These are phyloP conservation scores for Bombus waltoni DNA, from an alignment of 1,140 invertebrate genomes.

Conservation along the genomic window DNA sequence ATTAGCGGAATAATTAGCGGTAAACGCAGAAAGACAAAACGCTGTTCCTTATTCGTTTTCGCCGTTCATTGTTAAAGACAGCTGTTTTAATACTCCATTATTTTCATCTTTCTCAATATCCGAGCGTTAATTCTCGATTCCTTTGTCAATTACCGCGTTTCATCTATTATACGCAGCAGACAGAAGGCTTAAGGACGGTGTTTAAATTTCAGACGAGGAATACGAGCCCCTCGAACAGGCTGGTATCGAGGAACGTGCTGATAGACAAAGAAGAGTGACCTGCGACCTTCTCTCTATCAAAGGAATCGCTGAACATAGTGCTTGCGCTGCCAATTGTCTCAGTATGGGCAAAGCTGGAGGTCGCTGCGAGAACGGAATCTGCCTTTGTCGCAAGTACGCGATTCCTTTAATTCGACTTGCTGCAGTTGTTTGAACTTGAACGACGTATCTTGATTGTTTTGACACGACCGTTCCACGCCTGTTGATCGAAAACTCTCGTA, in stretches of 20 bases:
- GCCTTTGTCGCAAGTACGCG: slow-evolving; percentile 68
- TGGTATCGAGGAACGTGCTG: slow-evolving; percentile 44
- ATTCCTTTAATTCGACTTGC: background rate
- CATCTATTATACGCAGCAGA: background rate
- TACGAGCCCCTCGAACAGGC: background rate
- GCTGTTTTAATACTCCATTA: background rate
- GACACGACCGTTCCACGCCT: too few relatives aligned
- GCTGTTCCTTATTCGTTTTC: too few relatives aligned
- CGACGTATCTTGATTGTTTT: too few relatives aligned
- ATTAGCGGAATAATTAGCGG: too few relatives aligned
- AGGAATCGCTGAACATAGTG: slow-evolving; percentile 62
- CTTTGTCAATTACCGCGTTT: background rate
- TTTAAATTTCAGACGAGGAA: background rate
- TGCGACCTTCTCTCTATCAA: slow-evolving; percentile 70
- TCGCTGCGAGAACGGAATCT: slow-evolving; percentile 45
- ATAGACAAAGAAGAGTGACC: slow-evolving; percentile 67
- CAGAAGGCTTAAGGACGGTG: background rate
- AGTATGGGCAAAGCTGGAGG: slow-evolving; percentile 70
- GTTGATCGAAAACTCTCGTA: too few relatives aligned
- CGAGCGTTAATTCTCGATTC: background rate
- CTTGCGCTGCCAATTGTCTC: slow-evolving; percentile 74
- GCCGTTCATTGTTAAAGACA: background rate
- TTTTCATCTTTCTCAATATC: background rate
- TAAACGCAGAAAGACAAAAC: too few relatives aligned
- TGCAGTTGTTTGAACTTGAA: too few relatives aligned